These are phyloP conservation scores for Pteronotus mesoamericanus DNA, from an alignment of 2,797 vertebrate genomes.

Conservation along the genomic window DNA sequence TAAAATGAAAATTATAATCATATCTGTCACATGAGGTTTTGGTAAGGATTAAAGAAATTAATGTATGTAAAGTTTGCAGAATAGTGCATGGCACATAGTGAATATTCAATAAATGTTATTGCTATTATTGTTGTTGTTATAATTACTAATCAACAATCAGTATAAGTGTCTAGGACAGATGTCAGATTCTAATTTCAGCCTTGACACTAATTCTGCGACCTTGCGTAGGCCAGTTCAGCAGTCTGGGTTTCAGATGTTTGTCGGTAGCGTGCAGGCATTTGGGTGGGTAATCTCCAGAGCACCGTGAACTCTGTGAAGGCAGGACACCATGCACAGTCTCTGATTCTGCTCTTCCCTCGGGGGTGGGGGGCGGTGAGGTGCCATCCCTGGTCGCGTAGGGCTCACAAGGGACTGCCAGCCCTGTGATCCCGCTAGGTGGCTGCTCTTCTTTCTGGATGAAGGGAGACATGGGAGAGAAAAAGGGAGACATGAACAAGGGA, in stretches of 20 bases:
- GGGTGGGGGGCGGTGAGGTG: not conserved
- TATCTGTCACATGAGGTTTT: not conserved
- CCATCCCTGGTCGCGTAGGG: not conserved
- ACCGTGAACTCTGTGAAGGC: not conserved
- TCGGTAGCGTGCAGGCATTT: not conserved
- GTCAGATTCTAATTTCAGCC: not conserved
- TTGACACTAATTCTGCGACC: not conserved
- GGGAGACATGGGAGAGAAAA: not conserved
- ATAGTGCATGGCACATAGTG: not conserved
- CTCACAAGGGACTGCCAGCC: fast-evolving
- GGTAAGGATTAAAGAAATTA: not conserved
- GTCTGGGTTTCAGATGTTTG: not conserved
- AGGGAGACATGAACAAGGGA: not conserved
- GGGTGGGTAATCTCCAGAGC: not conserved
- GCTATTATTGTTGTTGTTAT: not conserved
- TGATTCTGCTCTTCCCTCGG: not conserved
- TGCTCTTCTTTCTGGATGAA: not conserved
- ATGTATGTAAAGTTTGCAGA: not conserved
- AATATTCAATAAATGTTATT: not conserved
- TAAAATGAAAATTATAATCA: not conserved
- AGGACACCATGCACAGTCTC: fast-evolving
- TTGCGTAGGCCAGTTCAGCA: not conserved
- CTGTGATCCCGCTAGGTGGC: not conserved
- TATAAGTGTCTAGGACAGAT: not conserved
- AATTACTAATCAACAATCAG: not conserved